phyloP scores from a whole-genome alignment of 1,140 invertebrate species.

The Rhynchophorus ferrugineus region DNA sequence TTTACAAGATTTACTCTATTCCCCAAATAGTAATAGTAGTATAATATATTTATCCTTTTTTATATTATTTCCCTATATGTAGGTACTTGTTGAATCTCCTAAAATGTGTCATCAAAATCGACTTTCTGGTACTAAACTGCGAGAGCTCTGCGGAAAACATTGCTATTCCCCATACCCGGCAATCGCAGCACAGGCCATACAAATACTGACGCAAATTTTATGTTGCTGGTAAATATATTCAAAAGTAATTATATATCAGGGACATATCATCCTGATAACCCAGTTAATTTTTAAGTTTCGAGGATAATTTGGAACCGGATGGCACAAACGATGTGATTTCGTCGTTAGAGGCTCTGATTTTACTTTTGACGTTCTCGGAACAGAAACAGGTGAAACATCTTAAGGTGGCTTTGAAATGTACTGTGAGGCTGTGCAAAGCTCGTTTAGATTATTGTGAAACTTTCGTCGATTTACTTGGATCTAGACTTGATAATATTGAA shows the following conservation, averaged over 20 bases:
- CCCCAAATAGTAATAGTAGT: too few relatives aligned
- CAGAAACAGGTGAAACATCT: conserved; percentile 51
- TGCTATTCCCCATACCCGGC: conserved; percentile 55
- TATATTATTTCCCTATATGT: conserved; percentile 4
- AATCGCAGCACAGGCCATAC: conserved; percentile 61
- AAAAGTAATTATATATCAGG: too few relatives aligned
- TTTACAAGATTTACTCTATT: too few relatives aligned
- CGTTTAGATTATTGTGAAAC: conserved; percentile 51
- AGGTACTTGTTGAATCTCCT: conserved; percentile 49
- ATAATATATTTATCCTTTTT: conserved; percentile 9
- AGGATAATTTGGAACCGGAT: conserved; percentile 55
- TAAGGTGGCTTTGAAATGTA: conserved; percentile 58
- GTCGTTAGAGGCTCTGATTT: conserved; percentile 61
- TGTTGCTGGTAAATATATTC: conserved; percentile 50
- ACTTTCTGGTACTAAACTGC: conserved; percentile 45
- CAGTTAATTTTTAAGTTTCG: conserved; percentile 57
- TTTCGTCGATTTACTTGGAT: conserved; percentile 57
- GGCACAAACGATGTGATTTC: conserved; percentile 55
- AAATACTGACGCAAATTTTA: conserved; percentile 58
- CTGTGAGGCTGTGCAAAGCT: conserved; percentile 58
- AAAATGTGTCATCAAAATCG: conserved; percentile 47
- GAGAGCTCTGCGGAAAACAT: conserved; percentile 47
- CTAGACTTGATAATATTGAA: conserved; percentile 43
- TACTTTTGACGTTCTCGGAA: conserved; percentile 47
- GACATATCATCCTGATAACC: too few relatives aligned